These are phyloP conservation scores for Dasyurus viverrinus DNA, from an alignment of 2,113 vertebrate species.

Conservation along the genomic window DNA sequence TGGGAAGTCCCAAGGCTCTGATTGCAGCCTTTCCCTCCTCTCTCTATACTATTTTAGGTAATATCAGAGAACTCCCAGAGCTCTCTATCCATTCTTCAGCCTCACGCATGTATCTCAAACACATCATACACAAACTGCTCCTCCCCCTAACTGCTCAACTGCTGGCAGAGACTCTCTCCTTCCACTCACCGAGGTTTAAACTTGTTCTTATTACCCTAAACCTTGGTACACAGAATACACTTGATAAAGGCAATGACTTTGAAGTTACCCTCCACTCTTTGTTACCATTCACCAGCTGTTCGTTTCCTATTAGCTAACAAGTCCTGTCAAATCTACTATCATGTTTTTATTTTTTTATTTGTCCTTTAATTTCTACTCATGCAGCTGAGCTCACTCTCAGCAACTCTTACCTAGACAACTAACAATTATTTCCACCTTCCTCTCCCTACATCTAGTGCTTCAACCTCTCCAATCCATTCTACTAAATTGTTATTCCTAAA, in stretches of 20 bases:
- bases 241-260: not conserved
- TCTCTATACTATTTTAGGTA: not conserved
- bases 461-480: not conserved
- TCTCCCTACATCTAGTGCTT: not conserved
- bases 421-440: not conserved
- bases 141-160: not conserved
- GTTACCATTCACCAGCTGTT: not conserved
- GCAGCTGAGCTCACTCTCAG: not conserved
- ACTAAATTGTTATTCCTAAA: too few species aligned
- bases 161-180: not conserved
- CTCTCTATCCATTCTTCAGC: not conserved
- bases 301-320: too few species aligned
- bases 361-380: not conserved
- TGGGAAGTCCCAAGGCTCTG: too few species aligned
- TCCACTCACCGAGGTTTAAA: too few species aligned
- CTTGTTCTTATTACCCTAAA: too few species aligned
- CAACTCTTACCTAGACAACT: not conserved
- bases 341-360: not conserved
- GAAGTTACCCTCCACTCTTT: not conserved
- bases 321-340: not conserved
- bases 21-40: not conserved
- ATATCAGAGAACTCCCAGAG: not conserved
- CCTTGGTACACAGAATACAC: not conserved
- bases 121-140: not conserved
- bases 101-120: not conserved